Base-by-base conservation (phyloP, 2,113 vertebrate genomes). In the Eupsittula cactorum region DNA sequence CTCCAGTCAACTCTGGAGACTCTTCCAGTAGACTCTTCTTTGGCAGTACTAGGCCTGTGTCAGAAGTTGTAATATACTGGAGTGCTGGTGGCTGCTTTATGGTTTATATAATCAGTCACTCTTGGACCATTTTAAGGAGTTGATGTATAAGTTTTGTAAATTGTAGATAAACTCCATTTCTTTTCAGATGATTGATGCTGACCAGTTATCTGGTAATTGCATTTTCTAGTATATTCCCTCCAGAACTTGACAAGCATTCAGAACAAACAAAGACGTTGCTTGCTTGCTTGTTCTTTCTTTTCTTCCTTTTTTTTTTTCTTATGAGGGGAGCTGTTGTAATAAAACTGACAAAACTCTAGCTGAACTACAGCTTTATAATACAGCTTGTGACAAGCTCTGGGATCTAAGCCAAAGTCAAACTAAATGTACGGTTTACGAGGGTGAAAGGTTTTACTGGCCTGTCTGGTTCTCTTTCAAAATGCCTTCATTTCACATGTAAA, bases 381-480 rank as follows among this genome's bases (percentile, higher is more conserved):
- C 93, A 92, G 87, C 87, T 90, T 96, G 88, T 96, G 96, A 97
- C 95, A 96, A 93, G 82, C 93, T 96, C 96, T 97, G 96, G 95
- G 94, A 96, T 75, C 46, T 79, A 86, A 86, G 94, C 96, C 96
- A 97, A 97, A 97, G 89, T 85, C 93, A 97, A 92, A 95, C 87
- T 94, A 97, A 97, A 97, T 75, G 91, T 87, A 96, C 80, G 93
- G 69, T 97, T 97, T 97, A 95, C 0, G 3, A 95, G 91, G 96
- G 96, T 95, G 91, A 96, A 97, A 93, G 92, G 91, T 94, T 96
- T 96, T 97, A 96, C 95, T 95, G 92, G 95, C 82, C 92, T 95
- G 84, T 87, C 97, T 97, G 90, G 81, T 96, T 97, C 92, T 95
- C 92, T 91, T 92, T 80, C 95, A 97, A 91, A 95, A 95, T 95